A percentile compares a stretch with the other conserved stretches of the same genome.
Conservation (phyloP, 2,888 invertebrate species). For the Cylloceria caligata region DNA sequence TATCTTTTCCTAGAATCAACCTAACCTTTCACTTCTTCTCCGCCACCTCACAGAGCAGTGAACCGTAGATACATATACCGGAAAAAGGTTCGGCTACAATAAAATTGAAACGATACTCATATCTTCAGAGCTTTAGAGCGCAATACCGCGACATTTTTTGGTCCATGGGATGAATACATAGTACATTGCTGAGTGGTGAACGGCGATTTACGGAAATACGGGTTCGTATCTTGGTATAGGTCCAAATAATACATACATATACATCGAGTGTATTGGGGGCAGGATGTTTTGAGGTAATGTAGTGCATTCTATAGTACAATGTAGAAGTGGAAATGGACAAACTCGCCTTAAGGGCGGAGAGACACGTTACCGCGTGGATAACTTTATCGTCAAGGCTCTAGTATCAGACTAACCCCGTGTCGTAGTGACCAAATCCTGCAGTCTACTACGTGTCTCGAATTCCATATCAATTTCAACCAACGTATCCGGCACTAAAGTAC, state of each 20-base stretch:
- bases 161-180: slow-evolving; percentile 32
- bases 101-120: slow-evolving; percentile 44
- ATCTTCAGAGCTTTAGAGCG: slow-evolving; percentile 3
- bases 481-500: slow-evolving; percentile 40
- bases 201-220: slow-evolving; percentile 32
- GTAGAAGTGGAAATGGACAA: slow-evolving; percentile 29
- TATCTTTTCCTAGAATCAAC: neutral
- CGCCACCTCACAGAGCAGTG: slow-evolving; percentile 11
- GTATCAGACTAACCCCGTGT: slow-evolving; percentile 37
- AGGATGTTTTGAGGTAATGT: slow-evolving; percentile 7
- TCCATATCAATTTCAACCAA: slow-evolving; percentile 57
- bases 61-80: slow-evolving; percentile 21
- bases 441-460: slow-evolving; percentile 67
- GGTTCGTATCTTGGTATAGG: slow-evolving; percentile 3
- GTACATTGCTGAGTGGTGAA: slow-evolving; percentile 11
- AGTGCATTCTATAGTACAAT: slow-evolving; percentile 28
- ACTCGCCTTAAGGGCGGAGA: slow-evolving; percentile 1
- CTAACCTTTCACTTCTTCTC: slow-evolving; percentile 2
- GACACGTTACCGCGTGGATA: slow-evolving; percentile 39
- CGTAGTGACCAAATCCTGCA: slow-evolving; percentile 70
- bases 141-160: slow-evolving; percentile 23
- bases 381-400: slow-evolving; percentile 47
- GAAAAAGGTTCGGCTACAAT: slow-evolving; percentile 31
- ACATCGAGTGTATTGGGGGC: neutral
- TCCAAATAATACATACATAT: slow-evolving; percentile 17